Evolutionary conservation across 2,888 invertebrate genomes (phyloP), one percentile per base, ranked within the genome.

Genomic region (Tortricodes alternella): DNA sequence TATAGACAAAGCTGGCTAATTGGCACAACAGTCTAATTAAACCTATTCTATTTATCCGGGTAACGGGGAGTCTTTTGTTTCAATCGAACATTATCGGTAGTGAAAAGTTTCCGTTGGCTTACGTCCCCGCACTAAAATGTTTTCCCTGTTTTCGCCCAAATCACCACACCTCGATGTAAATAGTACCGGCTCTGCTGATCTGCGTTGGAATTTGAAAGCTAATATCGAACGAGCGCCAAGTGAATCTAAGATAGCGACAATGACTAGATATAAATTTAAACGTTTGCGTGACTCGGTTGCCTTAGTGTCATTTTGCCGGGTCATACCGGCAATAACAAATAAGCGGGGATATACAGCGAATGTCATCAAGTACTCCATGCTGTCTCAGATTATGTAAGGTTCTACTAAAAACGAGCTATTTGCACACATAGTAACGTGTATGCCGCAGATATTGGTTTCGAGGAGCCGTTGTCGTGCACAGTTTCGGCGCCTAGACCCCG

Each of bases 91-190:
- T 27, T 35, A 49, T 49, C 2, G 32, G 11, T 61, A 44, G 64
- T 63, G 50, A 58, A 66, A 72, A 75, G 64, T 72, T 75, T 59
- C 51, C 66, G 65, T 65, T 60, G 70, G 68, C 62, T 59, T 66
- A 61, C 61, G 43, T 44, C 23, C 39, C 27, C 34, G 46, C 63
- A 68, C 66, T 75, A 76, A 76, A 75, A 78, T 75, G 68, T 74
- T 78, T 76, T 72, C 70, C 73, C 65, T 75, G 76, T 76, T 71
- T 68, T 58, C 65, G 63, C 59, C 46, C 63, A n/a, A n/a, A n/a
- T 59, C 56, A 46, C 67, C 67, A 72, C 71, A 44, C 43, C 9
- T 18, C 18, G 53, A 43, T 41, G 53, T 53, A 58, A 58, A 53
- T 58, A 58, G 27, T 43, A 48, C 70, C 69, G 66, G 62, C 63